Base-by-base conservation (phyloP, 2,797 vertebrate species). In the Dromococcyx pavoninus region DNA sequence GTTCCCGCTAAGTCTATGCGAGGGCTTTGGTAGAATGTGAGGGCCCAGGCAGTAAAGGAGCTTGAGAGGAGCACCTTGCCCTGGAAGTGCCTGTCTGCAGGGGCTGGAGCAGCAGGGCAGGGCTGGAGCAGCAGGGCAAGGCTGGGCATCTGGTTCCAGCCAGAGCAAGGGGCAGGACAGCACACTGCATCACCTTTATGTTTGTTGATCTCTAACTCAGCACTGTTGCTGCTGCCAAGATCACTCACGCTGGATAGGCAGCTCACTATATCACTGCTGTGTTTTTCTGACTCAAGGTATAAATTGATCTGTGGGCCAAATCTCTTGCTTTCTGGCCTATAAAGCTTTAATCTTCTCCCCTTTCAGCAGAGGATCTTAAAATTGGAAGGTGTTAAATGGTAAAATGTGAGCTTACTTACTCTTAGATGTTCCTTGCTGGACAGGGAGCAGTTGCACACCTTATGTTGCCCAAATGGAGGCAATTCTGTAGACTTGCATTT, bases 171-270 rank as follows among this genome's bases (percentile, higher is more conserved):
- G 30, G 11, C 41, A 77, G 65, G 32, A 22, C 54, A 50, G 69
- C 53, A 30, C 44, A 3, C 2, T 4, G 19, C 35, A 28, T 46
- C 51, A 86, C 37, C 25, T 43, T 46, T 7, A 1, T 7, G 3
- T 25, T 13, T 24, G 48, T 13, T 50, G 41, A 28, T 60, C 41
- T 80, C 56, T 46, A 41, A 39, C 56, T 58, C 8, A 1, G 44
- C 0, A 3, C 24, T 62, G 19, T 35, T 13, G 7, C 10, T 15
- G 3, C 54, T 7, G 19, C 46, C 35, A 21, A 12, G 30, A 35
- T 85, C 13, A 2, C 74, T 92, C 39, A 8, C 0, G 0, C 27
- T 33, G 46, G 23, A 9, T 57, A 11, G 0, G 0, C 33, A 17
- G 14, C 50, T 83, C 0, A 0, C 46, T 74, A 25, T 48, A 24